Conservation (phyloP, 2,797 vertebrate species). For the Rachycentron canadum region DNA sequence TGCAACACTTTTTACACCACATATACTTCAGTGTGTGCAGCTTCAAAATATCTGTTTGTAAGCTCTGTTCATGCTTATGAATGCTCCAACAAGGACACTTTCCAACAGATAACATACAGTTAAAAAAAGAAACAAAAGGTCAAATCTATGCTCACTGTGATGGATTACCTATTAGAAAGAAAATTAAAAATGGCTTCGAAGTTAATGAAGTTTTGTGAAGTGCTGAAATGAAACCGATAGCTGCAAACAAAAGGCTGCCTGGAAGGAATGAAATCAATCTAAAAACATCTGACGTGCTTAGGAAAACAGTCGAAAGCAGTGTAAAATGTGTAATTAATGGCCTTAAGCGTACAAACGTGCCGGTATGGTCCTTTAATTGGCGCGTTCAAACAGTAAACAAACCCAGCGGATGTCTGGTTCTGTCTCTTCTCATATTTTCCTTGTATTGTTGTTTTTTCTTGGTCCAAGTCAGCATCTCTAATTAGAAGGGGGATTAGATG, state of each 20-base stretch:
- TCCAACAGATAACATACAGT: not conserved
- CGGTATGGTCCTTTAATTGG: conserved; percentile 20
- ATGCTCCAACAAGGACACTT: not conserved
- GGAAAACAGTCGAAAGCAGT: conserved; percentile 7
- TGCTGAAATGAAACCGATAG: conserved; percentile 33
- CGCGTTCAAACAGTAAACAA: conserved; percentile 30
- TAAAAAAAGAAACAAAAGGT: not conserved
- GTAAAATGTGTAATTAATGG: conserved; percentile 13
- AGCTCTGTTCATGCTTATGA: not conserved
- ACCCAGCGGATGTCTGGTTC: conserved; percentile 6
- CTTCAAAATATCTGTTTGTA: not conserved
- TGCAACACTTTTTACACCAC: not conserved
- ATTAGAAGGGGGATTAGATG: conserved; percentile 76
- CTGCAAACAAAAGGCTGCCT: conserved; percentile 43
- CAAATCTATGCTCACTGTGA: conserved; percentile 23
- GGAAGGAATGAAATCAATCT: conserved; percentile 29
- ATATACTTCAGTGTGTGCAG: not conserved
- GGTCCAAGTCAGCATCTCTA: conserved; percentile 59
- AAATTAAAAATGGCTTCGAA: too few relatives aligned
- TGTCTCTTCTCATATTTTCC: conserved; percentile 14
- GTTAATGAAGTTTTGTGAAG: conserved; percentile 38
- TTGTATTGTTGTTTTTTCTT: conserved; percentile 33
- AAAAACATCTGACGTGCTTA: not conserved
- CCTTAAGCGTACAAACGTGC: conserved; percentile 26
- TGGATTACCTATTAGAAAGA: conserved; percentile 30